Evolutionary conservation across 2,797 vertebrate species (phyloP), one percentile per base, ranked within the genome.

Genomic region (Chaunax sp.): DNA sequence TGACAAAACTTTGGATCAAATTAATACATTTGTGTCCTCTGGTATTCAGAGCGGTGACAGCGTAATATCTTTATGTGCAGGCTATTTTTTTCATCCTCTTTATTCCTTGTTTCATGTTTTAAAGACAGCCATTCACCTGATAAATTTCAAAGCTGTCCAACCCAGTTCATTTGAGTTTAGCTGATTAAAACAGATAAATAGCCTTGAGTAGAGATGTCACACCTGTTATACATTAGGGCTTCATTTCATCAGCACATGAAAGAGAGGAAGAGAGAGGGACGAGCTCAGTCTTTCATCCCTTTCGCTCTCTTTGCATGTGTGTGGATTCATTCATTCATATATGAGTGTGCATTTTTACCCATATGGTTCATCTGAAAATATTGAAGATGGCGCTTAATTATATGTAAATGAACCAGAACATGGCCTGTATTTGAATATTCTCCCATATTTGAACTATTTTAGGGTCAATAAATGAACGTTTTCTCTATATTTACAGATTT

Each of bases 241-340:
- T 79, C 58, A 83, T 69, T 80, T 87, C 68, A 88, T 89, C 74
- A 75, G 61, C 66, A 89, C 76, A 90, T 92, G 76, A 92, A 92
- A 92, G 87, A 75, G 53, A 67, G 67, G 33, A 44, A 72, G 50
- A 74, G 63, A 62, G 56, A 62, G 38, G 49, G 57, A 68, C 38
- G 43, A 72, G 64, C 66, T 5, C 66, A 55, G 35, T 84, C 65
- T 87, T 84, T 88, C 33, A 83, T 87, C 77, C 69, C 28, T 55
- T 62, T 64, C 69, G n/a, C n/a, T 80, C 45, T 75, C 26, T 49
- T 40, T 66, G 4, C 58, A 37, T 56, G 50, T 22, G 37, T 40
- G 38, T 46, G 26, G 64, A 40, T 75, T 59, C 61, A 45, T 76
- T 14, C 33, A 30, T 49, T 5, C 60, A 51, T 71, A n/a, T 35